A percentile compares a stretch with the other conserved stretches of the same genome.
Evolutionary conservation across 2,113 vertebrate species (phyloP).

Genomic region (Boulengerochromis microlepis): DNA sequence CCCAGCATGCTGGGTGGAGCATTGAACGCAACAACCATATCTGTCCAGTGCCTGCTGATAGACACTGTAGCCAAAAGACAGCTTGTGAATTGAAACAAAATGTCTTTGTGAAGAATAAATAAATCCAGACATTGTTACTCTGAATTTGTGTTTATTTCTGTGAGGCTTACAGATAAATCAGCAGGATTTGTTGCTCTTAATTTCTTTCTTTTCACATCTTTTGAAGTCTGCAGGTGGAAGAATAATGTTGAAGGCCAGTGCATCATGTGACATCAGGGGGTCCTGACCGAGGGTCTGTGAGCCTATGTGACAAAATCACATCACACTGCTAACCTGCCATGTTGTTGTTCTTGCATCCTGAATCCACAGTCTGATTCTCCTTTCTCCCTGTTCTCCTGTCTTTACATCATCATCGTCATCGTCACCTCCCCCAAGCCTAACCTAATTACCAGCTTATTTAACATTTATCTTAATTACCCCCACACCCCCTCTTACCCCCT

Average conservation of each 20-base stretch:
- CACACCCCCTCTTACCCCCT: neutral
- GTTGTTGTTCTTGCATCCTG: neutral
- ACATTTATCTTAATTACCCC: conserved; percentile 68
- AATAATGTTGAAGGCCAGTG: neutral
- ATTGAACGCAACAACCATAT: rapidly evolving
- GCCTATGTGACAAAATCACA: neutral
- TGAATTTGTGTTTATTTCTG: neutral
- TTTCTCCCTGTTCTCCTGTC: neutral
- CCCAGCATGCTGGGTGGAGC: neutral
- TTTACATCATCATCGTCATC: neutral
- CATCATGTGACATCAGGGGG: neutral
- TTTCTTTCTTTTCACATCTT: neutral
- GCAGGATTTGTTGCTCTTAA: neutral
- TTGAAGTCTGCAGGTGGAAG: neutral
- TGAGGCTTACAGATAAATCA: neutral
- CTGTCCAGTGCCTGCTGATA: neutral
- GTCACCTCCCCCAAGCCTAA: conserved; percentile 1
- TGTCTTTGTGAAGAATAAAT: neutral
- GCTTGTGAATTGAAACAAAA: neutral
- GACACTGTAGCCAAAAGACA: neutral
- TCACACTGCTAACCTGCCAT: neutral
- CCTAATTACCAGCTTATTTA: conserved; percentile 46
- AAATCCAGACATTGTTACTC: rapidly evolving
- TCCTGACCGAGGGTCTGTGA: neutral
- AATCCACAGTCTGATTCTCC: neutral